These are phyloP conservation scores for Bubo scandiacus DNA, from an alignment of 2,113 vertebrate species.

Conservation along the genomic window DNA sequence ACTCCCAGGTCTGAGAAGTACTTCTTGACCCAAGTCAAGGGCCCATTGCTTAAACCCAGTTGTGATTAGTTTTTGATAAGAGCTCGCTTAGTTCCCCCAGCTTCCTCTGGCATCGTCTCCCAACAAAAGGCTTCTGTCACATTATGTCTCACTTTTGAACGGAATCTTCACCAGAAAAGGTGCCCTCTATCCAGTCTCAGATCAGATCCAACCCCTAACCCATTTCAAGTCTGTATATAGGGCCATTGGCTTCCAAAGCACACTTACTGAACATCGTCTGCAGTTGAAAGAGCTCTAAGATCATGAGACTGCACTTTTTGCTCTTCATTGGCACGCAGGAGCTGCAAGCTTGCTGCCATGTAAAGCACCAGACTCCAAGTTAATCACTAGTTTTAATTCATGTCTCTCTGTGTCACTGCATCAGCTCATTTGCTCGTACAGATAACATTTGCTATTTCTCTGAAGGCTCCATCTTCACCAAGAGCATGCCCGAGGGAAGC, in stretches of 20 bases:
- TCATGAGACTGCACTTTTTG: neutral
- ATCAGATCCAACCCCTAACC: neutral
- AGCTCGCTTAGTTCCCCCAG: too few species aligned
- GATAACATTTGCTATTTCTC: neutral
- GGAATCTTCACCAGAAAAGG: neutral
- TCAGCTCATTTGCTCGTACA: neutral
- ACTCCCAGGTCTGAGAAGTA: neutral
- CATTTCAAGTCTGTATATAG: neutral
- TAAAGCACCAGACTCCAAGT: neutral
- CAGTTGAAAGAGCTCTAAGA: neutral
- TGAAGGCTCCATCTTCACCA: neutral
- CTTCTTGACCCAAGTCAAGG: neutral
- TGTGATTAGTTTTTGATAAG: neutral
- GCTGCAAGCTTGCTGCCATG: too few species aligned
- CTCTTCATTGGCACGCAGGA: neutral
- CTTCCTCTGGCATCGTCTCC: neutral
- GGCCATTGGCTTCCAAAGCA: neutral
- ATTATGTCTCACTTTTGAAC: neutral
- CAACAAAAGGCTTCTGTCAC: neutral
- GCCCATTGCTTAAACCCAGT: neutral
- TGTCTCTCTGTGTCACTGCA: neutral
- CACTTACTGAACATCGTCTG: neutral
- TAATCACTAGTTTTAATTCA: neutral
- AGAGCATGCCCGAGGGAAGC: neutral
- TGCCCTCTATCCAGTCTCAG: neutral